A percentile compares a stretch with the other conserved stretches of the same genome.
Conservation (phyloP, 2,888 invertebrate species). For the Xanthorhoe spadicearia region DNA sequence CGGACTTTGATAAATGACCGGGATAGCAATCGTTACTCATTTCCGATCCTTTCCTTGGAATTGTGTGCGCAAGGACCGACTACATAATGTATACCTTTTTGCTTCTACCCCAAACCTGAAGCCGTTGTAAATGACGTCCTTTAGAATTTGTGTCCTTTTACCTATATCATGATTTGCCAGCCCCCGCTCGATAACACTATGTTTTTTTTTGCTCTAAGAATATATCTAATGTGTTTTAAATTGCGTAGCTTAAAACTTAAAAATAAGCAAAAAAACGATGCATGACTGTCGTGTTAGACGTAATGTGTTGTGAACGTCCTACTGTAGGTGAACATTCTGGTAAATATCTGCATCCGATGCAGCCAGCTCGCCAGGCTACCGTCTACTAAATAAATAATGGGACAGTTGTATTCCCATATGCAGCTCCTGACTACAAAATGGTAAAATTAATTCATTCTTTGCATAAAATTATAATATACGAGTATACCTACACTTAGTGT, state of each 20-base stretch:
- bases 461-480: too few species aligned
- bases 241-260: conserved; percentile 19
- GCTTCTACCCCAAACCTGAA: conserved; percentile 54
- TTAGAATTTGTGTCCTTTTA: conserved; percentile 50
- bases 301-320: conserved; percentile 37
- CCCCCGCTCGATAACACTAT: conserved; percentile 38
- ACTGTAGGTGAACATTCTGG: conserved; percentile 16
- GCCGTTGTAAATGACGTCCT: conserved; percentile 54
- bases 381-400: conserved; percentile 36
- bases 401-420: conserved; percentile 42
- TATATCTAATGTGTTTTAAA: conserved; percentile 24
- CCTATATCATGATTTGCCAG: conserved; percentile 45
- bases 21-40: conserved; percentile 77
- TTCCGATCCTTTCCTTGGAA: conserved; percentile 70
- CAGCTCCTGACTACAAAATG: conserved; percentile 40
- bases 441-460: conserved; percentile 13
- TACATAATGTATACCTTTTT: conserved; percentile 67
- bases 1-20: conserved; percentile 80
- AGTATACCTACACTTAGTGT: neutral
- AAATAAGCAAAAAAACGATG: conserved; percentile 23
- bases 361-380: conserved; percentile 11
- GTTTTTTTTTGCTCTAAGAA: conserved; percentile 1
- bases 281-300: conserved; percentile 42
- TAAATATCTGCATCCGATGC: conserved; percentile 23
- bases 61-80: conserved; percentile 54